Conservation (phyloP, 2,888 invertebrate genomes). For the Patella ulyssiponensis region DNA sequence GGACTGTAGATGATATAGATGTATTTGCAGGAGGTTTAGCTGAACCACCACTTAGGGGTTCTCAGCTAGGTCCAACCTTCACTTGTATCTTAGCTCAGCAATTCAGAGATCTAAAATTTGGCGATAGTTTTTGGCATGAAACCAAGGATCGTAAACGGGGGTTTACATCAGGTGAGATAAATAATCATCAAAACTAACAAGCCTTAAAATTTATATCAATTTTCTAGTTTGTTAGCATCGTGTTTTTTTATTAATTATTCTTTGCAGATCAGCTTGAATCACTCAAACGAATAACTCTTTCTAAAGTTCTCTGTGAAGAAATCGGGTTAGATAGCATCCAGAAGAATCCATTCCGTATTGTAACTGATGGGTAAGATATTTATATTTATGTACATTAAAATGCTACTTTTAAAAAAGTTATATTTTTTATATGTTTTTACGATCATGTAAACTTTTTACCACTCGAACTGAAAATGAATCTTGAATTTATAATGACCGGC, state of each 20-base stretch:
- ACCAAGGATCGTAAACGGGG: not conserved
- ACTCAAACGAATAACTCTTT: not conserved
- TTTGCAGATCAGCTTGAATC: not conserved
- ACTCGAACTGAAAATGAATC: too few species aligned
- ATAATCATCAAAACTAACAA: too few species aligned
- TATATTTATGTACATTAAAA: too few species aligned
- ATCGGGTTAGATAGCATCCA: not conserved
- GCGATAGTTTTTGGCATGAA: slow-evolving; percentile 93
- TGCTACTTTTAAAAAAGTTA: too few species aligned
- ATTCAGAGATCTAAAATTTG: slow-evolving; percentile 84
- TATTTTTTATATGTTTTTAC: too few species aligned
- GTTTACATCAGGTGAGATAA: too few species aligned
- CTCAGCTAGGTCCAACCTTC: slow-evolving; percentile 87
- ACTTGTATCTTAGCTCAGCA: slow-evolving; percentile 89
- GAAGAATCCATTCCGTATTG: not conserved
- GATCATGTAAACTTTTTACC: too few species aligned
- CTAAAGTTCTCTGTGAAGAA: not conserved
- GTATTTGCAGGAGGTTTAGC: slow-evolving; percentile 90
- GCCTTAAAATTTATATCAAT: too few species aligned
- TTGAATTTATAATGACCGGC: too few species aligned
- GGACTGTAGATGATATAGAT: slow-evolving; percentile 87
- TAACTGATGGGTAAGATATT: too few species aligned
- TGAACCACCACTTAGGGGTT: slow-evolving; percentile 83
- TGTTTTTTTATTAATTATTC: too few species aligned
- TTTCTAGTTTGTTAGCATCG: not conserved